Evolutionary conservation across 2,113 vertebrate species (phyloP).

Genomic region (Rhizomys pruinosus): DNA sequence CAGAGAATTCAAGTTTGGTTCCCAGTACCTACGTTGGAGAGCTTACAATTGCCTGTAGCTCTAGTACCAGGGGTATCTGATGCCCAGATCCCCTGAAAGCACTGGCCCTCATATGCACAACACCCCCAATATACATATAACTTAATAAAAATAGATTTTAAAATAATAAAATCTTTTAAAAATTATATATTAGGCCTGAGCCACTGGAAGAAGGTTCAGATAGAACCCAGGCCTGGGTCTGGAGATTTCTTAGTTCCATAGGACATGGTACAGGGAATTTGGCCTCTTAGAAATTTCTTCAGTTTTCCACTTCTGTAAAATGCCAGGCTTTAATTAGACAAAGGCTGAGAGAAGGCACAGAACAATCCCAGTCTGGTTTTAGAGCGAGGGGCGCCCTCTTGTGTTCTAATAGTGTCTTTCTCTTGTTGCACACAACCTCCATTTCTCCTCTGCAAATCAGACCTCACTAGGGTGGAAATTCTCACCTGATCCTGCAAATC

Average conservation of each 20-base stretch:
- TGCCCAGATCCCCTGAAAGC: background rate
- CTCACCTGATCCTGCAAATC: background rate
- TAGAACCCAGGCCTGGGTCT: background rate
- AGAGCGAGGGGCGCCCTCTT: conserved; percentile 73
- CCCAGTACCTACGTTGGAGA: background rate
- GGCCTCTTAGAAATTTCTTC: background rate
- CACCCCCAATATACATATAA: too few species aligned
- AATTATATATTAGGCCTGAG: conserved; percentile 17
- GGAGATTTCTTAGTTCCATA: background rate
- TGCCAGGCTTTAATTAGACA: conserved; percentile 35
- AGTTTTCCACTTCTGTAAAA: conserved; percentile 35
- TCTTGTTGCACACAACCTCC: background rate
- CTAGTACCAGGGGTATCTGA: background rate
- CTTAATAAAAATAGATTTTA: background rate
- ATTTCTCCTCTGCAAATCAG: background rate
- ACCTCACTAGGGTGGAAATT: background rate
- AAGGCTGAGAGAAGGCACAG: background rate
- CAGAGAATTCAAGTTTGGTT: background rate
- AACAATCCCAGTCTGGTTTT: background rate
- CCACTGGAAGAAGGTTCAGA: background rate
- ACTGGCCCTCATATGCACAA: background rate
- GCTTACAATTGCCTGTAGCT: background rate
- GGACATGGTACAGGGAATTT: background rate
- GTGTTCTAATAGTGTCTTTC: conserved; percentile 38
- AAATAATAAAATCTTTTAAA: background rate